Base-by-base conservation (phyloP, 2,888 invertebrate genomes). In the Drosophila macrospina region DNA sequence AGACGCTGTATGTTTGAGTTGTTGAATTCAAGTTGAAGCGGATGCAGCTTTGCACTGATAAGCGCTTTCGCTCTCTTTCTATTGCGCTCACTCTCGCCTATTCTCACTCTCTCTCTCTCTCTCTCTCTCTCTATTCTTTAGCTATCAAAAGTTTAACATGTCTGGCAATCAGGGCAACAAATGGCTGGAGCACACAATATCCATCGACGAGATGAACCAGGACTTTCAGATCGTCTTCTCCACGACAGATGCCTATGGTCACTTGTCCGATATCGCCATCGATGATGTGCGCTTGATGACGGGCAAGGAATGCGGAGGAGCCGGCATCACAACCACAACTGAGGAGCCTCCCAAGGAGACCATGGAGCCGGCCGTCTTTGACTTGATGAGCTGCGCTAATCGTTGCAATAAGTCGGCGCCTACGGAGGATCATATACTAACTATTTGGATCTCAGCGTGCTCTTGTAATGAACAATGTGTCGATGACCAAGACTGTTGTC, bases 191-290 rank as follows among this genome's bases (percentile, higher is more conserved):
- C 90, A 94, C 92, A 24, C 93, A 92, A 28, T 92, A 93, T 13
- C 80, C 88, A 70, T 93, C 94, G 56, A 92, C 87, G 10, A 90
- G 91, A 32, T 92, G 93, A 2, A 80, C 80, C 50, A 93, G 93
- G 78, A 93, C 37, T 91, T 93, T 51, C 92, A 97, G 95, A 95
- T 97, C 26, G 92, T 97, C 4, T 94, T 97, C 44, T 96, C 97
- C 89, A 97, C 95, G 0, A 93, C 95, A 0, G 93, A 95, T 30
- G 96, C 96, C 0, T 77, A 82, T 0, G 93, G 93, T 20, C 95
- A 94, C 73, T 94, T 95, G 6, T 96, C 96, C 56, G 97, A 97
- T 88, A 95, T 96, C 34, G 97, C 97, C 0, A 94, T 97, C 11
- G 97, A 97, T 78, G 97, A 97, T 89, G 94, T 97, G 0, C 93